Evolutionary conservation across 1,140 invertebrate species (phyloP).

Genomic region (Cheumatopsyche charites): DNA sequence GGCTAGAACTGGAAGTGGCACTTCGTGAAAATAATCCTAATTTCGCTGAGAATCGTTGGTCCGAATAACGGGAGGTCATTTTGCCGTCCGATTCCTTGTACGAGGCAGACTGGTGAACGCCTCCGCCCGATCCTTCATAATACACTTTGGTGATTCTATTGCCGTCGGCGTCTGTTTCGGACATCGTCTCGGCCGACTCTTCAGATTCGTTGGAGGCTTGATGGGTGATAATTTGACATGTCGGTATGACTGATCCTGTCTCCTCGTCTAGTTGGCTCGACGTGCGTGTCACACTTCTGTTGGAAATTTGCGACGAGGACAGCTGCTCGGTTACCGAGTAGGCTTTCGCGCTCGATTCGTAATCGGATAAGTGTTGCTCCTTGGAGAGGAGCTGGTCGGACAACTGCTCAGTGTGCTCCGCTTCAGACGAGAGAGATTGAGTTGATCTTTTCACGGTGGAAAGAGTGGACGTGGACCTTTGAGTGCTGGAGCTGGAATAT

Average conservation of each 20-base stretch:
- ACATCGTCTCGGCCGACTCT: slow-evolving; percentile 53
- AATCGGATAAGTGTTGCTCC: slow-evolving; percentile 21
- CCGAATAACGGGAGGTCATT: slow-evolving; percentile 57
- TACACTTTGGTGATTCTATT: slow-evolving; percentile 40
- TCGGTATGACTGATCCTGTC: slow-evolving; percentile 39
- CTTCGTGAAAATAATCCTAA: slow-evolving; percentile 67
- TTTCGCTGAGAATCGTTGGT: slow-evolving; percentile 62
- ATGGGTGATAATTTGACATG: slow-evolving; percentile 58
- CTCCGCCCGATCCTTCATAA: slow-evolving; percentile 42
- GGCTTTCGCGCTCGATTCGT: slow-evolving; percentile 7
- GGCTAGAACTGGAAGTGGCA: slow-evolving; percentile 69
- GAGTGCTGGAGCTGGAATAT: slow-evolving; percentile 35
- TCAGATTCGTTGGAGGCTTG: slow-evolving; percentile 57
- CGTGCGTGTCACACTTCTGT: slow-evolving; percentile 29
- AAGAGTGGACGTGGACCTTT: slow-evolving; percentile 36
- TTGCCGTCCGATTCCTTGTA: slow-evolving; percentile 55
- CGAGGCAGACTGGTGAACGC: slow-evolving; percentile 52
- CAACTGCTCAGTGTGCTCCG: slow-evolving; percentile 38
- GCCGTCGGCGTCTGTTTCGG: slow-evolving; percentile 44
- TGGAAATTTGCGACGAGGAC: slow-evolving; percentile 25
- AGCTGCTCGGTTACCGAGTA: slow-evolving; percentile 32
- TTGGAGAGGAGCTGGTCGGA: slow-evolving; percentile 47
- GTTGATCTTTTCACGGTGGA: slow-evolving; percentile 41
- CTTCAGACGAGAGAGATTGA: slow-evolving; percentile 39
- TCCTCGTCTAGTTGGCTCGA: slow-evolving; percentile 39